Evolutionary conservation across 2,797 vertebrate genomes (phyloP).

Genomic region (Amniataba percoides): DNA sequence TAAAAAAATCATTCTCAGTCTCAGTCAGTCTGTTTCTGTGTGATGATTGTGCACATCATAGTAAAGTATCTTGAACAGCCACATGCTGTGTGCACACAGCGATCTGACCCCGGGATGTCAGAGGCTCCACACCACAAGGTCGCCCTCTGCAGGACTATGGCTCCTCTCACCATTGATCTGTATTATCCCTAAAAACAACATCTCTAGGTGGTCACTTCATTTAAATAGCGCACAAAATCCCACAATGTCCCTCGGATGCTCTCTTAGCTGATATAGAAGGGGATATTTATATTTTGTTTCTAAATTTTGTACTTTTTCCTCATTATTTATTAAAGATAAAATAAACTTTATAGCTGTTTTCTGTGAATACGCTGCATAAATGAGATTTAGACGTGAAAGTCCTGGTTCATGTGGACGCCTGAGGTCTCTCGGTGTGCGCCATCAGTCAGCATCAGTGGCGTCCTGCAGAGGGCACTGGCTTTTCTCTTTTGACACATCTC

Average conservation of each 20-base stretch:
- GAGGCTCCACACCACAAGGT: conserved; percentile 48
- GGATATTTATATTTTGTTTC: background rate
- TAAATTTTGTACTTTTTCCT: background rate
- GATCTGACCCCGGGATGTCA: conserved; percentile 21
- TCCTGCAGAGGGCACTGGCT: conserved; percentile 83
- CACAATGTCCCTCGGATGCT: background rate
- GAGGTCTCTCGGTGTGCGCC: background rate
- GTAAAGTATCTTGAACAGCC: background rate
- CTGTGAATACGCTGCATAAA: background rate
- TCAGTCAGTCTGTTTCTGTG: too few species aligned
- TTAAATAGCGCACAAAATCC: background rate
- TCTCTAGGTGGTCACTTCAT: background rate
- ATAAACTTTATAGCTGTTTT: background rate
- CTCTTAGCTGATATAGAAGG: background rate
- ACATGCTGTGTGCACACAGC: conserved; percentile 13
- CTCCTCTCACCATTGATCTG: background rate
- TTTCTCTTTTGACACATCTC: conserved; percentile 72
- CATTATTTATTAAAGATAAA: background rate
- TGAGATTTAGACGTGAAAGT: background rate
- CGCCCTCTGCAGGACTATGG: conserved; percentile 61
- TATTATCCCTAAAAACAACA: background rate
- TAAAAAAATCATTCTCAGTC: too few species aligned
- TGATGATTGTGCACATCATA: too few species aligned
- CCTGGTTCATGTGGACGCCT: background rate
- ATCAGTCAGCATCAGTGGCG: conserved; percentile 16